Percentiles rank a stretch among this genome's conserved stretches.
Conservation (phyloP, 1,140 invertebrate genomes). For the Tenebrio molitor region DNA sequence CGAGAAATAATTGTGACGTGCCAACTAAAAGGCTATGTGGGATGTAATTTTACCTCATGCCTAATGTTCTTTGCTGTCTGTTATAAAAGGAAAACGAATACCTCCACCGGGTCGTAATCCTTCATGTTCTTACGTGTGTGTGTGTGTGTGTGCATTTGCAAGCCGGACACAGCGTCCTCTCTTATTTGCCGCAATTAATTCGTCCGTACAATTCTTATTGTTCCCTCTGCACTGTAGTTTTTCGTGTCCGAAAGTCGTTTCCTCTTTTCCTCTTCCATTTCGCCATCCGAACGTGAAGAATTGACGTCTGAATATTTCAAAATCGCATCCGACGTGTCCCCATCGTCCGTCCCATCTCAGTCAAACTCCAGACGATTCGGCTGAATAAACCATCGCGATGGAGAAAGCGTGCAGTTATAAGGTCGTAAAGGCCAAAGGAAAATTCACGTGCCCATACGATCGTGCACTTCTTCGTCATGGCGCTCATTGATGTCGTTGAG, state of each 20-base stretch:
- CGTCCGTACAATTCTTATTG: neutral
- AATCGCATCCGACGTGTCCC: neutral
- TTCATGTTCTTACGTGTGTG: conserved; percentile 20
- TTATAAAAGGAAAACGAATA: conserved; percentile 47
- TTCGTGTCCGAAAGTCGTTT: neutral
- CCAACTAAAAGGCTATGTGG: conserved; percentile 45
- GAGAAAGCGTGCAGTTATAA: neutral
- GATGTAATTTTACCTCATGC: conserved; percentile 44
- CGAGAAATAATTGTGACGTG: conserved; percentile 54
- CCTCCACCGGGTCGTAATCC: conserved; percentile 31
- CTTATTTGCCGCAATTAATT: conserved; percentile 1
- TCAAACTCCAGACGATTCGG: neutral
- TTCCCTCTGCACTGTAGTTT: neutral
- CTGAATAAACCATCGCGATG: neutral
- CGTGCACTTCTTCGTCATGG: neutral
- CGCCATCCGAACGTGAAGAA: neutral
- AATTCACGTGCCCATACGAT: no score
- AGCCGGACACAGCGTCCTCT: neutral
- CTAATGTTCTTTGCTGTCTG: conserved; percentile 47
- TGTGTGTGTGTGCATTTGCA: conserved; percentile 12
- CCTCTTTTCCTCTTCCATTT: neutral
- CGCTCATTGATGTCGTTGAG: neutral
- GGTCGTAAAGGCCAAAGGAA: neutral
- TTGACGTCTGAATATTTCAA: conserved; percentile 8
- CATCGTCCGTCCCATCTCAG: neutral